A percentile compares a stretch with the other conserved stretches of the same genome.
phyloP scores from a whole-genome alignment of 53 echinoderm and acorn worm genomes.

The Stichopus horrens region DNA sequence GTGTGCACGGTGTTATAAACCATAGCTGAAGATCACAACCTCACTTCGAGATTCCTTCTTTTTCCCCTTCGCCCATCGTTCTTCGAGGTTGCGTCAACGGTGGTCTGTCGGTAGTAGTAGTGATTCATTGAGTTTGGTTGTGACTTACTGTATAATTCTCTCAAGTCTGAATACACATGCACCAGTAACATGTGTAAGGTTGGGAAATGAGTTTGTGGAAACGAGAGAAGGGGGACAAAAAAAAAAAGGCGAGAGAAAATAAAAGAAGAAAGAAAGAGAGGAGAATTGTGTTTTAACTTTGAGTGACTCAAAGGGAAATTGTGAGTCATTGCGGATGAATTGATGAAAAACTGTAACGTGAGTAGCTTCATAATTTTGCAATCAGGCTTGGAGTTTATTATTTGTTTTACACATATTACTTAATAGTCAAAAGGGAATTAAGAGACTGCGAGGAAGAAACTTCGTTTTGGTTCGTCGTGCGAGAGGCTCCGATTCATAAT shows the following conservation, averaged over 20 bases:
- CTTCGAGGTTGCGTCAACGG: background rate
- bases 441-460: background rate
- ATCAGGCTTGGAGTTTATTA: background rate
- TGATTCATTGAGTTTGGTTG: background rate
- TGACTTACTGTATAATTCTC: background rate
- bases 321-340: background rate
- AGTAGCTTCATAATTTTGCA: background rate
- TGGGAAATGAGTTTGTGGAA: no score
- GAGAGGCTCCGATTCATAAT: background rate
- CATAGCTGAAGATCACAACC: background rate
- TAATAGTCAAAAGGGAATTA: background rate
- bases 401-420: background rate
- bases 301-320: slow-evolving; percentile 30
- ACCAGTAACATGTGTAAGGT: background rate
- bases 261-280: background rate
- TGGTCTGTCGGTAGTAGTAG: background rate
- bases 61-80: background rate
- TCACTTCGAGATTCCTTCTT: background rate
- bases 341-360: background rate
- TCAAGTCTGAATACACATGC: background rate
- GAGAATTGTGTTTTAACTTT: slow-evolving; percentile 20
- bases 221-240: background rate
- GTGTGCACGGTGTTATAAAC: background rate
- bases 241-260: background rate
- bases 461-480: background rate